These are phyloP conservation scores for Drosophila carrolli DNA, from an alignment of 1,140 invertebrate genomes.

Conservation along the genomic window DNA sequence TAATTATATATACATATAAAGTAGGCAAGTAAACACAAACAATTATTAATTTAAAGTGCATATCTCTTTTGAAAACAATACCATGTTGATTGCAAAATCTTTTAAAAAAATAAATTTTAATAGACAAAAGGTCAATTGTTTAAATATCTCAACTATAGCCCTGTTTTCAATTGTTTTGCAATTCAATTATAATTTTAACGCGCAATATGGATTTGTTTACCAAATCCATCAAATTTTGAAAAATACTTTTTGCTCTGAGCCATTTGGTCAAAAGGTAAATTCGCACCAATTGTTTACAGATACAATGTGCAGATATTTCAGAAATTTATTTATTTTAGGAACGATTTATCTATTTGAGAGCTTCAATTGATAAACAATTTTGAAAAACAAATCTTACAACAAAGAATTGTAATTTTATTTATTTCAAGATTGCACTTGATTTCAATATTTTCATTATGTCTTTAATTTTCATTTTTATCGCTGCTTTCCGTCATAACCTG, in stretches of 20 bases:
- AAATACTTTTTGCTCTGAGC: not conserved
- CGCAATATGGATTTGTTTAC: constrained; percentile 4
- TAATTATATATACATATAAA: constrained; percentile 35
- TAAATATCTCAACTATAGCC: not conserved
- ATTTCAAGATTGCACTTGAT: no score
- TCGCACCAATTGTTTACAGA: constrained; percentile 24
- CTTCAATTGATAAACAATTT: constrained; percentile 17
- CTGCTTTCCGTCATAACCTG: constrained; percentile 1
- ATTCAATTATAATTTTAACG: not conserved
- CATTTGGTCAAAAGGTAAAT: constrained; percentile 29
- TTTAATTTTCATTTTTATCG: not conserved
- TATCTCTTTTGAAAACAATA: constrained; percentile 15
- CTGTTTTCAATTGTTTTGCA: no score
- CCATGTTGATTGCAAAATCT: constrained; percentile 11
- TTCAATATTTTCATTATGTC: no score
- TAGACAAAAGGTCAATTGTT: not conserved
- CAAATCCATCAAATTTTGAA: constrained; percentile 14
- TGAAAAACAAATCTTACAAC: not conserved
- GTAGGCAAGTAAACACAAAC: not conserved
- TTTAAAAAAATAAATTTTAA: not conserved
- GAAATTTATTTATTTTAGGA: constrained; percentile 24
- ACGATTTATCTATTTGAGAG: constrained; percentile 14
- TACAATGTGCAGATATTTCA: constrained; percentile 17
- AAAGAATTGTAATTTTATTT: not conserved
- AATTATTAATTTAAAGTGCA: constrained; percentile 24